Conservation (phyloP, 1,140 invertebrate species). For the Rhagoletis zephyria region DNA sequence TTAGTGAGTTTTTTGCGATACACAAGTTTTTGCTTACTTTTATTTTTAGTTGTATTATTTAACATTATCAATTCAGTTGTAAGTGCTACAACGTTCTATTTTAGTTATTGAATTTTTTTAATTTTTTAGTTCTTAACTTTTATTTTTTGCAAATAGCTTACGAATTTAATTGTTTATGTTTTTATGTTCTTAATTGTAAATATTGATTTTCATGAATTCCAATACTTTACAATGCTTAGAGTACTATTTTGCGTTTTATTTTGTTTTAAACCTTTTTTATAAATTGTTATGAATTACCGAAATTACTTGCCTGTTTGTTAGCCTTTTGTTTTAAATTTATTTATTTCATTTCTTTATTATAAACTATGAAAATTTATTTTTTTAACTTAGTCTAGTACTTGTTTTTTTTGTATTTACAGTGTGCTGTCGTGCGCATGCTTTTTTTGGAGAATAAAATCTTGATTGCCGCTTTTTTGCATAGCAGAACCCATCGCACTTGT, state of each 20-base stretch:
- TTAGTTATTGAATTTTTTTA: not conserved
- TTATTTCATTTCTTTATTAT: conserved; percentile 53
- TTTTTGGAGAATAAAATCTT: too few species aligned
- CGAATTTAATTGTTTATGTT: not conserved
- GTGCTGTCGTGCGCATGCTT: too few species aligned
- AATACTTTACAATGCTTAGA: not conserved
- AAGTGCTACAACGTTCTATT: conserved; percentile 34
- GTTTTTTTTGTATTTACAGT: not conserved
- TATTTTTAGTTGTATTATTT: conserved; percentile 1
- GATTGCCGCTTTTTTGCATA: too few species aligned
- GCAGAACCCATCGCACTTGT: not conserved
- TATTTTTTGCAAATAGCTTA: not conserved
- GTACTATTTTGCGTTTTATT: not conserved
- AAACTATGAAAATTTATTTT: not conserved
- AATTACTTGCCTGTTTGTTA: not conserved
- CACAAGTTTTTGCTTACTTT: not conserved
- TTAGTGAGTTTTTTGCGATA: not conserved
- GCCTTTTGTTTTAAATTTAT: not conserved
- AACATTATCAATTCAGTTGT: not conserved
- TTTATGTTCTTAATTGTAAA: conserved; percentile 10
- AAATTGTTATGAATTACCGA: not conserved
- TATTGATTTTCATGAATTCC: conserved; percentile 47
- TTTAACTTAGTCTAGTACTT: not conserved
- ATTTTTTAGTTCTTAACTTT: conserved; percentile 3
- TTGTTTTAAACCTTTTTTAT: conserved; percentile 7